Base-by-base conservation (phyloP, 92 coral and sea anemone species). In the Anthopleura xanthogrammica region DNA sequence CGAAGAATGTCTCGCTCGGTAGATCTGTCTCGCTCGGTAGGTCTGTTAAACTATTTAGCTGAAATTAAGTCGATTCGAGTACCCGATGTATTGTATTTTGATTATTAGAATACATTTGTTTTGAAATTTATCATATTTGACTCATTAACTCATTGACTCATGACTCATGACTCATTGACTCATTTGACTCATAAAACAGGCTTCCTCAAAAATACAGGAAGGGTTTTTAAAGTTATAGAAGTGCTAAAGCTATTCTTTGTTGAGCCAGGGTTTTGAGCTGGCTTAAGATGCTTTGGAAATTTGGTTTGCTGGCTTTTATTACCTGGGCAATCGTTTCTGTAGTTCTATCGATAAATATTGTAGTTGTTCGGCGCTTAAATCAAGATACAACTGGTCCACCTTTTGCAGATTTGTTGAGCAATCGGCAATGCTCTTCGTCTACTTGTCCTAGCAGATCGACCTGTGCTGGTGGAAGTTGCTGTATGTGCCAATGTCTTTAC, bases 401-500 rank as follows among this genome's bases (percentile, higher is more conserved):
- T 20, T 50, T 12, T 58, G 13, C 4, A 40, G 82, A 79, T 43
- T n/a, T 17, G 16, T 79, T 79, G 19, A 79, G 82, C 50, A 79
- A 79, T 62, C 75, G 54, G 20, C 43, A 4, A 39, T 79, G 82
- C 41, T 39, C 43, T 22, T 17, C 70, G 40, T 22, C 50, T 5
- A 52, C 64, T 17, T 79, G 82, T 55, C 1, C 54, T n/a, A 1
- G 60, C 2, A 11, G 16, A 22, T 79, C 82, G 9, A 12, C 1
- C 19, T 79, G 82, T 71, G 42, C n/a, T 62, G 39, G n/a, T 78
- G 70, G 55, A n/a, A 10, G 4, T 29, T 79, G 82, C 12, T 79
- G 82, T 20, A 57, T 40, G 29, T 79, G 82, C 52, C 16, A 79
- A n/a, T 79, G 82, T 79, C n/a, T 2, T 1, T 79, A 79, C 74